Evolutionary conservation across 2,113 vertebrate species (phyloP).

Genomic region (Pithys albifrons): DNA sequence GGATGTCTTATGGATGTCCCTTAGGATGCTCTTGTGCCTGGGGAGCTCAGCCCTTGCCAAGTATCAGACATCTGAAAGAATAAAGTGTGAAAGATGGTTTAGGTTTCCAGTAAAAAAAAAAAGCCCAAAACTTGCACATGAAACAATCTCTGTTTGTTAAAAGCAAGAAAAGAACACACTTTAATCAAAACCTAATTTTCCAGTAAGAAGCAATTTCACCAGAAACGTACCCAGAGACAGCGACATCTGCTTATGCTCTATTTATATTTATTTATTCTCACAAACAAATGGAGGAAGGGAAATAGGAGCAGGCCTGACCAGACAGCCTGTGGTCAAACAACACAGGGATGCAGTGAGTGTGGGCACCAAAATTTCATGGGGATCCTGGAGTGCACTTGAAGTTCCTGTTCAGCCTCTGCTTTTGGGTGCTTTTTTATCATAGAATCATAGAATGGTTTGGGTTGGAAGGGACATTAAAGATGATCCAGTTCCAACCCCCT

Average conservation of each 20-base stretch:
- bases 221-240: constrained; percentile 17
- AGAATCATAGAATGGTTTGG: not conserved
- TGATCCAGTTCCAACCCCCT: not conserved
- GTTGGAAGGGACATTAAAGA: not conserved
- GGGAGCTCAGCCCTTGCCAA: not conserved
- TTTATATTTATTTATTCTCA: constrained; percentile 36
- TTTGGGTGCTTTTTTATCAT: not conserved
- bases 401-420: not conserved
- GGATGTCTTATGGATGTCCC: not conserved
- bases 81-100: not conserved
- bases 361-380: not conserved
- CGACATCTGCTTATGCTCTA: not conserved
- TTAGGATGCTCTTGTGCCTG: rapidly evolving
- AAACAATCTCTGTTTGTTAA: constrained; percentile 1
- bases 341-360: not conserved
- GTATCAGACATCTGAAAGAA: not conserved
- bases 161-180: constrained; percentile 6
- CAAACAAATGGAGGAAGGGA: not conserved
- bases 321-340: rapidly evolving
- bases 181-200: constrained; percentile 61
- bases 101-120: not conserved
- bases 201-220: not conserved
- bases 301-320: not conserved
- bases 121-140: not conserved
- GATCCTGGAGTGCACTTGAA: not conserved